Base-by-base conservation (phyloP, 2,113 vertebrate genomes). In the Semicossyphus pulcher region DNA sequence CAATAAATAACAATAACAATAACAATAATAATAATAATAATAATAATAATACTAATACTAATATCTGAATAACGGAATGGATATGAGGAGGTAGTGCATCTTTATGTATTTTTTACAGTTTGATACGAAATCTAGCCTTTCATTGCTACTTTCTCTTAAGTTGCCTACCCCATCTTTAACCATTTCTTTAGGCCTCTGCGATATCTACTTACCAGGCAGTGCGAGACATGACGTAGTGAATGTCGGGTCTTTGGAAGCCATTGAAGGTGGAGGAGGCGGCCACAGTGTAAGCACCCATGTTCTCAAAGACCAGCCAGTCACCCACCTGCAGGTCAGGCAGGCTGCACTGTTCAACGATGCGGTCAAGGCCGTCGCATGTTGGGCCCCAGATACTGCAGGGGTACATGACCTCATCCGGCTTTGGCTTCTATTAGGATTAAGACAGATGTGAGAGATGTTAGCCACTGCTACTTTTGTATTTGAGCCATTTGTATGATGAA, bases 281-380 rank as follows among this genome's bases (percentile, higher is more conserved):
- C 12, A 99, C 95, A 0, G 97, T 99, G 78, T 99, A 99, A 41
- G 98, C 98, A 0, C 98, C 98, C 98, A 98, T 99, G 90, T 98
- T 97, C 42, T 98, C 96, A 89, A 98, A 99, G 3, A 99, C 89
- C 93, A 99, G 92, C 98, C 97, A 99, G 54, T 99, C 98, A 0
- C 97, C 97, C 45, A 98, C 94, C 2, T 98, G 97, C 88, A 98
- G 71, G 70, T 99, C 97, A 0, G 97, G 98, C 85, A 99, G 84
- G 39, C 54, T 47, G 10, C 95, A 98, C 54, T 95, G 93, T 85
- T 99, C 97, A 0, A 96, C 96, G 3, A 99, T 97, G 47, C 97
- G 96, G 64, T 99, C 98, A 0, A 99, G 93, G 18, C 97, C 98
- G 0, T 99, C 97, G 10, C 97, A 99, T 0, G 97, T 99, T 0